phyloP scores from a whole-genome alignment of 2,888 invertebrate genomes.

The Periphyllus acericola region DNA sequence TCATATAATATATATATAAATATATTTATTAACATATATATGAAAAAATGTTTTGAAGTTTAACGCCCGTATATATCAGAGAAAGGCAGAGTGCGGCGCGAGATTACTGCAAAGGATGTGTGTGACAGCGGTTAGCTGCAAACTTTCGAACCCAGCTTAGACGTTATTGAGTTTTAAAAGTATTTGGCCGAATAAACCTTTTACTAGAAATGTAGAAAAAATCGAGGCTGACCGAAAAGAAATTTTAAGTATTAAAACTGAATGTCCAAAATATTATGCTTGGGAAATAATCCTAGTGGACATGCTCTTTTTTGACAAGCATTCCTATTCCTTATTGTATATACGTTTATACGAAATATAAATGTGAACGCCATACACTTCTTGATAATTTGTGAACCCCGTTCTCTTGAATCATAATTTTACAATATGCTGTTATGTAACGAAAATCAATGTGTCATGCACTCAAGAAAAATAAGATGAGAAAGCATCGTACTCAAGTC shows the following conservation, averaged over 20 bases:
- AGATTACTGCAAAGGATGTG: slow-evolving; percentile 40
- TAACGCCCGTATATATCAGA: slow-evolving; percentile 22
- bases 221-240: not conserved
- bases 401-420: not conserved
- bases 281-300: not conserved
- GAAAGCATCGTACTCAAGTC: not conserved
- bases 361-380: not conserved
- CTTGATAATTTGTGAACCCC: too few species aligned
- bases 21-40: not conserved
- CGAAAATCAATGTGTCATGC: not conserved
- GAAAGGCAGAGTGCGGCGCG: slow-evolving; percentile 1
- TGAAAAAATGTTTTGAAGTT: slow-evolving; percentile 46
- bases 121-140: slow-evolving; percentile 53
- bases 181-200: slow-evolving; percentile 44
- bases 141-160: slow-evolving; percentile 53
- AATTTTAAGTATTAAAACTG: slow-evolving; percentile 31
- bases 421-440: not conserved
- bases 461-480: not conserved
- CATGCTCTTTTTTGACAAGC: not conserved
- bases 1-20: not conserved
- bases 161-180: slow-evolving; percentile 55
- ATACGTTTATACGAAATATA: not conserved
- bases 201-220: not conserved
- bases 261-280: slow-evolving; percentile 16
- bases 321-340: not conserved